phyloP scores from a whole-genome alignment of 2,113 vertebrate species.

The Pampusana beccarii region DNA sequence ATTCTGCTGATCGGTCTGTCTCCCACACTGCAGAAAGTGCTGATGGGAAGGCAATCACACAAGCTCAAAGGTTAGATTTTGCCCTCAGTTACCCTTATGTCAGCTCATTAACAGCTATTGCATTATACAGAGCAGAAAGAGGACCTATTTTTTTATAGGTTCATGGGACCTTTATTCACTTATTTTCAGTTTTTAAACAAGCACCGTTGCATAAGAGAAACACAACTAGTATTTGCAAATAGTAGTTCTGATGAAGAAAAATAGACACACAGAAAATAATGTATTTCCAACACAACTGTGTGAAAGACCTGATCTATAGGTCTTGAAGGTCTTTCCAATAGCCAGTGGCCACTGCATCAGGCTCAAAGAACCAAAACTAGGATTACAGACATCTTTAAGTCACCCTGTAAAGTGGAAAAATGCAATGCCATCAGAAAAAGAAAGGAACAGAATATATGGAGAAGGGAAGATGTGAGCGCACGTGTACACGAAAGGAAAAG shows the following conservation, averaged over 20 bases:
- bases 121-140: neutral
- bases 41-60: neutral
- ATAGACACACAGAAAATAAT: neutral
- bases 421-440: neutral
- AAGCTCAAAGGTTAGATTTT: neutral
- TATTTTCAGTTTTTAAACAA: neutral
- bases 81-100: neutral
- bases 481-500: neutral
- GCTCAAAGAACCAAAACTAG: neutral
- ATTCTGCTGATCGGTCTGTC: neutral
- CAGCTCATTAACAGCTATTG: neutral
- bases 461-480: neutral
- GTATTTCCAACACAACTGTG: neutral
- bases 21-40: neutral
- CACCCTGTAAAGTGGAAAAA: neutral
- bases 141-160: neutral
- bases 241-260: neutral
- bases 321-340: neutral
- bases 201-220: neutral
- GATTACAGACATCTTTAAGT: neutral
- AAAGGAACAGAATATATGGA: neutral
- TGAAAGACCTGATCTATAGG: neutral
- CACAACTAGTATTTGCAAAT: neutral
- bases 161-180: neutral
- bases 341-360: neutral